These are phyloP conservation scores for Machaerirhynchus nigripectus DNA, from an alignment of 2,113 vertebrate genomes.

Conservation along the genomic window DNA sequence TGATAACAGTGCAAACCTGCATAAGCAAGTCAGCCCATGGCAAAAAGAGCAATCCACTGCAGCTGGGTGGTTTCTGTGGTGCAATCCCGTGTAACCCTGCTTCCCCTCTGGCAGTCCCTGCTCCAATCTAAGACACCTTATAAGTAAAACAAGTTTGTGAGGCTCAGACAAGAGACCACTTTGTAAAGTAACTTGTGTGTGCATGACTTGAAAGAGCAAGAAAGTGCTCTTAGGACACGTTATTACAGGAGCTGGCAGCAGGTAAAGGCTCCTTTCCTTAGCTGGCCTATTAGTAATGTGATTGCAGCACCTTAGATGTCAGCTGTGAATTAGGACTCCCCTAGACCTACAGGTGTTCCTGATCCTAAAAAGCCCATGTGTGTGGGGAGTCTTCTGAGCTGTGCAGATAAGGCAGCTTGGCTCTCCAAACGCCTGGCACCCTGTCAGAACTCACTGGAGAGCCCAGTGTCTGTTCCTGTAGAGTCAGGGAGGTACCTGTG, in stretches of 20 bases:
- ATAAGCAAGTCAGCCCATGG: conserved; percentile 62
- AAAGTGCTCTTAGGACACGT: conserved; percentile 29
- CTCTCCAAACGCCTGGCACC: neutral
- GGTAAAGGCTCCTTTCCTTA: conserved; percentile 5
- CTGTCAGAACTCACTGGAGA: neutral
- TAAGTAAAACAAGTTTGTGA: conserved; percentile 67
- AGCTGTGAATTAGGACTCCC: neutral
- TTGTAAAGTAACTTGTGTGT: conserved; percentile 58
- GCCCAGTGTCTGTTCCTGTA: accelerated
- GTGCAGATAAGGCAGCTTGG: neutral
- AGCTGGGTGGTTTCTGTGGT: conserved; percentile 71
- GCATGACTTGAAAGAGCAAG: conserved; percentile 54
- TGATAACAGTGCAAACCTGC: conserved; percentile 57
- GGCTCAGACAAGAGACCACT: conserved; percentile 66
- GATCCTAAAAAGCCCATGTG: neutral
- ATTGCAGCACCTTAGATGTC: neutral
- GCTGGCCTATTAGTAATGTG: neutral
- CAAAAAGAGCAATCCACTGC: conserved; percentile 64
- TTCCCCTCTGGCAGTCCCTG: conserved; percentile 65
- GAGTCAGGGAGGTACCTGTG: neutral
- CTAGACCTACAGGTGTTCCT: neutral
- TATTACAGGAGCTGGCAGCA: conserved; percentile 53
- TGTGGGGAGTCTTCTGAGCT: neutral
- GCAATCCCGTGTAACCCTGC: conserved; percentile 46
- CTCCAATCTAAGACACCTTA: conserved; percentile 49